Base-by-base conservation (phyloP, 2,888 invertebrate species). In the Ganaspis brasiliensis region DNA sequence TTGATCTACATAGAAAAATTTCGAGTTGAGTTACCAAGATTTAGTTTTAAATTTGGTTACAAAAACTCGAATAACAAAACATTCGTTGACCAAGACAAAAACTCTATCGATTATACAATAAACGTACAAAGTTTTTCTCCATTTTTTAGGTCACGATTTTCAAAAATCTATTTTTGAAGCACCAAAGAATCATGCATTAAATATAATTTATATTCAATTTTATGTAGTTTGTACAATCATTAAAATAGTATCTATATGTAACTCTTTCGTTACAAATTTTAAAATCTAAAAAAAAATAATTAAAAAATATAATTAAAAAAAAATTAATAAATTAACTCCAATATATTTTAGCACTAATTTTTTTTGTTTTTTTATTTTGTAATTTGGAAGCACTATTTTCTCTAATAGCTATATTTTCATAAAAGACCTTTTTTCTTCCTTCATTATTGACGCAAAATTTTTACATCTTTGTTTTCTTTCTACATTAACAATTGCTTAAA, bases 201-300 rank as follows among this genome's bases (percentile, higher is more conserved):
- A 45, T 31, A n/a, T 31, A 31, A 59, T 31, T n/a, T 59, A 59
- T 59, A 31, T 31, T 59, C 16, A 26, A 59, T 31, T 59, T 59
- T 2, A 59, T 59, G n/a, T n/a, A n/a, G n/a, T 59, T 59, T 59
- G 59, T 59, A 59, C 59, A 59, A 59, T 57, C 21, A 57, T 57
- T 57, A 57, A 14, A 57, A 57, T 24, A 26, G 56, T 26, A 26
- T n/a, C 14, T 57, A 57, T 57, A 26, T 12, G n/a, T n/a, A n/a
- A n/a, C n/a, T n/a, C n/a, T n/a, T n/a, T n/a, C n/a, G n/a, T n/a
- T n/a, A 52, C 19, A 19, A 16, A 19, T 52, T 49, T 52, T n/a
- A 52, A 52, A 9, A 52, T 52, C 16, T 52, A 52, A 52, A 52
- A 52, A 52, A 52, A 40, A 40, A 40, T 12, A 40, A 40, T 8